Base-by-base conservation (phyloP, 2,113 vertebrate genomes). In the Gambusia affinis region DNA sequence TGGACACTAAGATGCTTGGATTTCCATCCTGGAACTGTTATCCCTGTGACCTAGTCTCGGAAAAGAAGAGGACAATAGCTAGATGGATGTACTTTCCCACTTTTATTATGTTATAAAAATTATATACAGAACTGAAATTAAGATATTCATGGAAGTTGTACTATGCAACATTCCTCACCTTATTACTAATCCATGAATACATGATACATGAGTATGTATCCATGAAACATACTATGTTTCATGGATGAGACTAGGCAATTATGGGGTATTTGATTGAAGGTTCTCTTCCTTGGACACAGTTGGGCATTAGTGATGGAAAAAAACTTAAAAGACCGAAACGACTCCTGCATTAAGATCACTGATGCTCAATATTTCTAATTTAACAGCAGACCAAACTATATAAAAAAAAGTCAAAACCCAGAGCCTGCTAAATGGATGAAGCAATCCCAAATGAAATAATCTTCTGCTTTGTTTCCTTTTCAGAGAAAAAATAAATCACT, bases 231-330 rank as follows among this genome's bases (percentile, higher is more conserved):
- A 85, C 76, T 80, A 89, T 85, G 86, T 87, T 87, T 87, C 74
- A 84, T 82, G 89, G 89, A 75, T 86, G 86, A 91, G 88, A 91
- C 86, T 84, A 67, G 83, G 82, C 84, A 92, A 94, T 93, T 92
- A 92, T 29, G 61, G 81, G 80, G 83, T 78, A 91, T 92, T 89
- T 89, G 73, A 83, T 87, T 33, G 75, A 85, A 87, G 84, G 84
- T 87, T 78, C 70, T 71, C 73, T 63, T 82, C 81, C 86, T 87
- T 64, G 51, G 37, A 35, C 90, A 86, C 85, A 89, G 86, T 92
- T 88, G 89, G 86, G 84, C 88, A 80, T 84, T 78, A 90, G 88
- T 88, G 88, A 86, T 64, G 83, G 90, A 81, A 86, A 87, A 73
- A 74, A 81, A 85, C 77, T 90, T 93, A 91, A 92, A 89, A 91